Evolutionary conservation across 2,797 vertebrate genomes (phyloP).

Genomic region (Natrix natrix): DNA sequence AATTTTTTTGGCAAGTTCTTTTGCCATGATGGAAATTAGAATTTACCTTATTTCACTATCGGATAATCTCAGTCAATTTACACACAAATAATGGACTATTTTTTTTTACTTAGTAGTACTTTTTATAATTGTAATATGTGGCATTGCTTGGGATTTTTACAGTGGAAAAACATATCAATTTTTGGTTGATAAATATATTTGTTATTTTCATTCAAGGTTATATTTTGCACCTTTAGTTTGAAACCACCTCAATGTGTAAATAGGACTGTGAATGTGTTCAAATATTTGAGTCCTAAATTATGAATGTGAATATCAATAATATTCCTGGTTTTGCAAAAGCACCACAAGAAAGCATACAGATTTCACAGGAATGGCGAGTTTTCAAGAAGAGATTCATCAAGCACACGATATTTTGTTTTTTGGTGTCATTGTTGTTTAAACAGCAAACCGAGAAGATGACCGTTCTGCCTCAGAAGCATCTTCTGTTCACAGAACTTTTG

Average conservation of each 20-base stretch:
- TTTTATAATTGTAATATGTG: neutral
- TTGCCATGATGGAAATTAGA: neutral
- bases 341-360: neutral
- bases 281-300: neutral
- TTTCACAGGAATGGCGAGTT: neutral
- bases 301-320: neutral
- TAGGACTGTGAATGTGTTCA: neutral
- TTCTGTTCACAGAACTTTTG: neutral
- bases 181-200: neutral
- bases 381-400: neutral
- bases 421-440: too few species aligned
- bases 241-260: neutral
- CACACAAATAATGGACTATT: neutral
- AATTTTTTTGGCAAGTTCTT: neutral
- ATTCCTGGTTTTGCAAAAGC: neutral
- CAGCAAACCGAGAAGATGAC: neutral
- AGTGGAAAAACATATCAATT: neutral
- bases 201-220: neutral
- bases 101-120: neutral
- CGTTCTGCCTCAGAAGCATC: neutral
- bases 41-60: neutral
- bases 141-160: neutral
- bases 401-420: neutral
- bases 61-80: neutral
- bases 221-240: neutral